These are phyloP conservation scores for Nannoperca obscura DNA, from an alignment of 2,797 vertebrate species.

Conservation along the genomic window DNA sequence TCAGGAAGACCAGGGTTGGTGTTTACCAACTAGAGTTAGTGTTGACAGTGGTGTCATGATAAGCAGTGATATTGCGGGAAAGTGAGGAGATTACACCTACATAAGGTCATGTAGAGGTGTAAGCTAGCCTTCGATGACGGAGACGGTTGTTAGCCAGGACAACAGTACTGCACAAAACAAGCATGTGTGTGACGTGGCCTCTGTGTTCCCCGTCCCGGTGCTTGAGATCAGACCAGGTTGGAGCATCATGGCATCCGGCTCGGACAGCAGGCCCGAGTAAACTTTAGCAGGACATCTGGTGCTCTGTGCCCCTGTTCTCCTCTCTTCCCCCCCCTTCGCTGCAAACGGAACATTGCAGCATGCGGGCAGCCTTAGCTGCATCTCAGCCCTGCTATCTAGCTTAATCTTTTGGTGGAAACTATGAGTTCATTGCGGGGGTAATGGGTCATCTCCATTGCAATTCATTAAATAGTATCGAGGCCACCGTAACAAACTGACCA, in stretches of 20 bases:
- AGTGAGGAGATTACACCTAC: constrained; percentile 51
- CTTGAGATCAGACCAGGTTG: constrained; percentile 28
- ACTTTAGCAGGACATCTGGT: constrained; percentile 70
- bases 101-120: constrained; percentile 56
- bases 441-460: constrained; percentile 71
- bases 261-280: constrained; percentile 44
- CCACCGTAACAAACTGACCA: constrained; percentile 59
- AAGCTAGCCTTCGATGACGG: constrained; percentile 27
- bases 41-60: constrained; percentile 49
- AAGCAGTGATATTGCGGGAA: constrained; percentile 34
- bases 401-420: constrained; percentile 69
- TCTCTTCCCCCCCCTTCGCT: constrained; percentile 43
- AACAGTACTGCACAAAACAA: constrained; percentile 19
- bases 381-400: constrained; percentile 49
- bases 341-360: constrained; percentile 70
- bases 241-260: constrained; percentile 38
- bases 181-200: constrained; percentile 21
- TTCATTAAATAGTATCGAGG: constrained; percentile 63
- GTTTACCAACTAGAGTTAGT: constrained; percentile 59
- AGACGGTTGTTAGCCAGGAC: constrained; percentile 34
- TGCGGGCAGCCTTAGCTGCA: constrained; percentile 46
- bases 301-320: constrained; percentile 40
- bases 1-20: constrained; percentile 38
- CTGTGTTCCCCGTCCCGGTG: constrained; percentile 21
- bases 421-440: constrained; percentile 59